phyloP scores from a whole-genome alignment of 30 jellyfish, hydroid and myxozoan genomes.

The Hydra vulgaris region DNA sequence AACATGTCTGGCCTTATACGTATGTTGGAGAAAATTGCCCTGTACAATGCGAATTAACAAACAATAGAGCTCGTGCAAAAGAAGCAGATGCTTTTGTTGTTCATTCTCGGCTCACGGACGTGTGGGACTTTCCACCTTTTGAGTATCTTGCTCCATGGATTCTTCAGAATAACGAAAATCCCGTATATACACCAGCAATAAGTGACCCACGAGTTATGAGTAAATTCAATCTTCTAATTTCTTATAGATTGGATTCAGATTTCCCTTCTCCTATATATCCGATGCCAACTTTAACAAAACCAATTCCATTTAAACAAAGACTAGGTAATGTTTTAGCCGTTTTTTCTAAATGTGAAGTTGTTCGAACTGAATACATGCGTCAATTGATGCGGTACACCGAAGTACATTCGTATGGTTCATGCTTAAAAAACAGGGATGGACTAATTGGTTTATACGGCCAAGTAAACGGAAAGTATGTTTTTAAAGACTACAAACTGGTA shows the following conservation, averaged over 20 bases:
- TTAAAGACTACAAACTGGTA: slow-evolving; percentile 88
- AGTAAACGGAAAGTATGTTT: slow-evolving; percentile 87
- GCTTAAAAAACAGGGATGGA: slow-evolving; percentile 88
- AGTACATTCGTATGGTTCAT: slow-evolving; percentile 95
- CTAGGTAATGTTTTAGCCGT: slow-evolving; percentile 93
- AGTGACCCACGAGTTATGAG: slow-evolving; percentile 82
- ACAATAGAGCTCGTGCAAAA: slow-evolving; percentile 71
- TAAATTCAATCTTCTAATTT: slow-evolving; percentile 73
- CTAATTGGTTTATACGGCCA: slow-evolving; percentile 91
- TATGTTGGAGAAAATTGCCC: slow-evolving; percentile 95
- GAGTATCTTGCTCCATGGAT: slow-evolving; percentile 96
- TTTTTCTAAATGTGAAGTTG: slow-evolving; percentile 92
- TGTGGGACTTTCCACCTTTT: slow-evolving; percentile 92
- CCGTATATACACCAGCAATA: slow-evolving; percentile 96
- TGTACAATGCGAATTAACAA: slow-evolving; percentile 79
- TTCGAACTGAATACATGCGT: slow-evolving; percentile 96
- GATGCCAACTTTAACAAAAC: slow-evolving; percentile 68
- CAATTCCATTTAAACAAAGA: slow-evolving; percentile 71
- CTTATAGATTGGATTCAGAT: slow-evolving; percentile 89
- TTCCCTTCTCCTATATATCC: slow-evolving; percentile 99
- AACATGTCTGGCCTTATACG: slow-evolving; percentile 96
- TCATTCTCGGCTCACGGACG: slow-evolving; percentile 92
- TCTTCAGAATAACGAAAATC: slow-evolving; percentile 91
- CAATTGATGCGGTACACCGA: slow-evolving; percentile 81
- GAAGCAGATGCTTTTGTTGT: slow-evolving; percentile 97